phyloP scores from a whole-genome alignment of 1,140 invertebrate species.

The Hycleus cichorii region DNA sequence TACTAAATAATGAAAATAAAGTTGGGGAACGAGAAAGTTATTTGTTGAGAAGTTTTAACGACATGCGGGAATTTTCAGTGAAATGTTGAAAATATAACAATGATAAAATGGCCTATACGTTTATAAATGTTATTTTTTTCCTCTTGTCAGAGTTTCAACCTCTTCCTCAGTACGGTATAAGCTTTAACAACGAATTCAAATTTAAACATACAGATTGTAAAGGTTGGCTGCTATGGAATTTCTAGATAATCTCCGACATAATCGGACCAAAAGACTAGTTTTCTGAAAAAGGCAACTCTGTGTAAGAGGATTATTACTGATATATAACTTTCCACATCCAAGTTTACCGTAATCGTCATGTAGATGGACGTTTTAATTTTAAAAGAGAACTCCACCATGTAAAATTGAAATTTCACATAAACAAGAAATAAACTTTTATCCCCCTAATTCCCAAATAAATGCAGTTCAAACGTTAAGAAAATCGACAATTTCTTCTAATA shows the following conservation, averaged over 20 bases:
- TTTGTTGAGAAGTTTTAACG: slow-evolving; percentile 24
- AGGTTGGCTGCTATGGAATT: slow-evolving; percentile 16
- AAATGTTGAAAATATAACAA: neutral
- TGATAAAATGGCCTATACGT: neutral
- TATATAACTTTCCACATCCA: slow-evolving; percentile 28
- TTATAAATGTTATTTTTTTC: too few relatives aligned
- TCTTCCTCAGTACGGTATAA: too few relatives aligned
- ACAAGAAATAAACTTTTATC: too few relatives aligned
- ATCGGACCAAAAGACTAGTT: slow-evolving; percentile 28
- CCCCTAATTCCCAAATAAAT: too few relatives aligned
- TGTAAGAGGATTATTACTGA: slow-evolving; percentile 32
- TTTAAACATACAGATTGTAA: slow-evolving; percentile 19
- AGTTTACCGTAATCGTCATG: slow-evolving; percentile 21
- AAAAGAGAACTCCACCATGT: slow-evolving; percentile 17
- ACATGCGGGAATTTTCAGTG: slow-evolving; percentile 14
- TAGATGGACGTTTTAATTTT: slow-evolving; percentile 22
- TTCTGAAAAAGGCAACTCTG: slow-evolving; percentile 31
- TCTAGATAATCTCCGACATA: slow-evolving; percentile 25
- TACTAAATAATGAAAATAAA: slow-evolving; percentile 28
- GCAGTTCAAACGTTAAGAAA: too few relatives aligned
- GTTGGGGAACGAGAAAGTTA: slow-evolving; percentile 20
- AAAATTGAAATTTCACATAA: slow-evolving; percentile 9
- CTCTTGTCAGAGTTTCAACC: too few relatives aligned
- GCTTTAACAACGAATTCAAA: slow-evolving; percentile 11
- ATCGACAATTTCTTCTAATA: too few relatives aligned